Conservation (phyloP, 2,888 invertebrate genomes). For the Thymelicus acteon region DNA sequence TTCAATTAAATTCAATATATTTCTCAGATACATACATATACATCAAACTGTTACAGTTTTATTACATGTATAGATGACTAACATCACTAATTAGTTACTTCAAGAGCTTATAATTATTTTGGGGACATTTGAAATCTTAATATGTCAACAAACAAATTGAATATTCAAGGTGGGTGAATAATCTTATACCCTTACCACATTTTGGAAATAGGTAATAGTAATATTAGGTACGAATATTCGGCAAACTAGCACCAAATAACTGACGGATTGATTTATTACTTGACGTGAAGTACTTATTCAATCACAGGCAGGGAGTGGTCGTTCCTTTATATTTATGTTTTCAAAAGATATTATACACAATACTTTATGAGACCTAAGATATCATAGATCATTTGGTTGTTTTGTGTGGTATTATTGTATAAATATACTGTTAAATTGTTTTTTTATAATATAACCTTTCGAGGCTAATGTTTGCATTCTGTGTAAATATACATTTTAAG, state of each 20-base stretch:
- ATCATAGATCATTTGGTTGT: background rate
- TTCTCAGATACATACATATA: background rate
- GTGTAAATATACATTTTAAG: too few relatives aligned
- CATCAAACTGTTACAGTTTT: too few relatives aligned
- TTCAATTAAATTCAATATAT: too few relatives aligned
- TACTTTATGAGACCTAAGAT: background rate
- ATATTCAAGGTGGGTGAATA: conserved; percentile 6
- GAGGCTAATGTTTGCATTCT: background rate
- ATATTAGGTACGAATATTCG: conserved; percentile 22
- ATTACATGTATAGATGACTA: too few relatives aligned
- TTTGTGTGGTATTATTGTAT: background rate
- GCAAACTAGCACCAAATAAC: conserved; percentile 12
- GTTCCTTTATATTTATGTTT: conserved; percentile 17
- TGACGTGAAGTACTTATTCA: conserved; percentile 25
- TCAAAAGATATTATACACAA: conserved; percentile 5
- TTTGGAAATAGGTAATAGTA: conserved; percentile 13
- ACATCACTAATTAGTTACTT: too few relatives aligned
- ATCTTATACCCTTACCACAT: conserved; percentile 6
- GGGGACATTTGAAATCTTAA: too few relatives aligned
- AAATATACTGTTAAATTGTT: background rate
- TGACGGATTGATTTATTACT: conserved; percentile 20
- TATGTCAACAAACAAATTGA: conserved; percentile 1
- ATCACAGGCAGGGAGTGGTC: conserved; percentile 6
- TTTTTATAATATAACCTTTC: too few relatives aligned
- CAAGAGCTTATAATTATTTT: too few relatives aligned